Evolutionary conservation across 2,888 invertebrate species (phyloP).

Genomic region (Tinea semifulvella): DNA sequence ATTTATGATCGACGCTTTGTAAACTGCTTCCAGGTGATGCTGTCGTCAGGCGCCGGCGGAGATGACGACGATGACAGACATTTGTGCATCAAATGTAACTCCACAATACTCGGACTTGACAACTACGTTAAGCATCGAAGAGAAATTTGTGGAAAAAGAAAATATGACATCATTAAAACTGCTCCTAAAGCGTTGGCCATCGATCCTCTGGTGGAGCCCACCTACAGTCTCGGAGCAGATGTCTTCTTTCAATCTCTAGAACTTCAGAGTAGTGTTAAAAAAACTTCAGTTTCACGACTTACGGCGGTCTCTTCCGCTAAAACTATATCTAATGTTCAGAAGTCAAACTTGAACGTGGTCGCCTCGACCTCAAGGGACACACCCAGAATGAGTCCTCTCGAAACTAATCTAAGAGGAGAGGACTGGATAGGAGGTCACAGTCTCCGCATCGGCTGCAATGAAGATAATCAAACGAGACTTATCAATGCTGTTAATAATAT

Average conservation of each 20-base stretch:
- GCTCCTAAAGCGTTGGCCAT: constrained; percentile 36
- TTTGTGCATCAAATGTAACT: constrained; percentile 87
- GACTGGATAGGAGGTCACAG: constrained; percentile 71
- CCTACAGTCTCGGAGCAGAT: constrained; percentile 77
- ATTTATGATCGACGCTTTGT: background rate
- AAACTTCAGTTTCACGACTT: constrained; percentile 58
- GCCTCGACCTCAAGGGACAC: constrained; percentile 43
- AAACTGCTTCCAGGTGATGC: constrained; percentile 42
- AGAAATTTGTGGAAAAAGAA: constrained; percentile 66
- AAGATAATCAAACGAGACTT: constrained; percentile 68
- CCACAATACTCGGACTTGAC: constrained; percentile 84
- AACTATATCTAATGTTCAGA: constrained; percentile 30
- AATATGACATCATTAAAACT: constrained; percentile 27
- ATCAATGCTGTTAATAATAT: constrained; percentile 73
- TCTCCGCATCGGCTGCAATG: constrained; percentile 59
- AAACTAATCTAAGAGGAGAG: constrained; percentile 58
- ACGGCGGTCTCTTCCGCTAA: constrained; percentile 45
- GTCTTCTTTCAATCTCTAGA: constrained; percentile 88
- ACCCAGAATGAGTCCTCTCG: constrained; percentile 48
- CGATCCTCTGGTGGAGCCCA: constrained; percentile 43
- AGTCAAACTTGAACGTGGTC: constrained; percentile 30
- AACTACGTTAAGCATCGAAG: constrained; percentile 88
- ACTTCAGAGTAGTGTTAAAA: constrained; percentile 76
- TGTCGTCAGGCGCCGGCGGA: constrained; percentile 45
- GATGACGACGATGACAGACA: constrained; percentile 86